phyloP scores from a whole-genome alignment of 2,888 invertebrate species.

The Agrotis ipsilon region DNA sequence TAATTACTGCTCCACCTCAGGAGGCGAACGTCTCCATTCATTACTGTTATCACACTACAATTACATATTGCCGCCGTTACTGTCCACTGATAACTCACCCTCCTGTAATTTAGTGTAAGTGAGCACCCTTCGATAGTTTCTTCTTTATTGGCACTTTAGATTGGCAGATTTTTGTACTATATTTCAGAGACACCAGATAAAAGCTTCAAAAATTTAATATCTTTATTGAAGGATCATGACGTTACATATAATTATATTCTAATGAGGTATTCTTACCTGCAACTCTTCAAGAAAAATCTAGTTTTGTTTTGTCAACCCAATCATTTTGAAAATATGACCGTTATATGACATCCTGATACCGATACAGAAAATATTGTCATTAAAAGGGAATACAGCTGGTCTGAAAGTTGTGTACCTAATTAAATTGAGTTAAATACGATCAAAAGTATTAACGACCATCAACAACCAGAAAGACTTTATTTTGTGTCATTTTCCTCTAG shows the following conservation, averaged over 20 bases:
- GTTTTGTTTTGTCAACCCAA: not conserved
- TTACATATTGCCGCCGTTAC: constrained; percentile 68
- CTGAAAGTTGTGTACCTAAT: constrained; percentile 5
- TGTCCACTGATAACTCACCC: constrained; percentile 62
- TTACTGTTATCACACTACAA: constrained; percentile 73
- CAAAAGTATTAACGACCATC: not conserved
- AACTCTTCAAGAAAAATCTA: not conserved
- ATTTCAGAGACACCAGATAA: constrained; percentile 22
- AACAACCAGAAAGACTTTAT: not conserved
- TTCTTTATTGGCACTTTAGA: constrained; percentile 43
- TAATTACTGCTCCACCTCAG: constrained; percentile 73
- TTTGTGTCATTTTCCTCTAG: not conserved
- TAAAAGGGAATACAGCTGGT: not conserved
- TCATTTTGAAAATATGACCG: not conserved
- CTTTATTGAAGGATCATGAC: constrained; percentile 6
- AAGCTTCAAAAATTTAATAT: constrained; percentile 5
- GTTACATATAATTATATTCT: not conserved
- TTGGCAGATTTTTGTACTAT: constrained; percentile 8
- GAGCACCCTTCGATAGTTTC: constrained; percentile 34
- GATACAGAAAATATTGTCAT: not conserved
- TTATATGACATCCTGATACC: not conserved
- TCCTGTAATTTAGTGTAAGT: constrained; percentile 60
- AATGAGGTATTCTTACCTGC: not conserved
- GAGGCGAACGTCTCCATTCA: constrained; percentile 61
- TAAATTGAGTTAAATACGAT: not conserved